Evolutionary conservation across 64 coral and sea anemone genomes (phyloP).

Genomic region (Hydrozoanthus tunicans): DNA sequence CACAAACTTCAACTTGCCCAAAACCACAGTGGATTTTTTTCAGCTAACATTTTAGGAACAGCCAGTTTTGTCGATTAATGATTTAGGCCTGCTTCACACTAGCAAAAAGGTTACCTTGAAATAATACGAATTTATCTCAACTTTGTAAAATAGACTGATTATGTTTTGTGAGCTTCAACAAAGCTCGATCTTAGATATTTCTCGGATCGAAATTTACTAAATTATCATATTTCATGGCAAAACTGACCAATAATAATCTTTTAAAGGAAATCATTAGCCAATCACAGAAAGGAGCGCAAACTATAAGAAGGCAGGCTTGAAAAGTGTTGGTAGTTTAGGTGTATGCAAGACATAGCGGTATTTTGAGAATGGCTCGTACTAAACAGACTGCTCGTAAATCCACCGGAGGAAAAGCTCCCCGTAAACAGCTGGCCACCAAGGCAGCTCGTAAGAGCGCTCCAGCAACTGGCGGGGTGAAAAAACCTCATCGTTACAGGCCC

Average conservation of each 20-base stretch:
- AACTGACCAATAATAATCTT: neutral
- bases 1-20: neutral
- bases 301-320: neutral
- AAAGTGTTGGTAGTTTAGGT: neutral
- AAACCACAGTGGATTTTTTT: neutral
- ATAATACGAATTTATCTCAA: neutral
- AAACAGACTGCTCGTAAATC: slow-evolving; percentile 77
- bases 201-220: neutral
- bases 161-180: neutral
- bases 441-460: slow-evolving; percentile 81
- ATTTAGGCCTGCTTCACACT: neutral
- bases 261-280: neutral
- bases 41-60: neutral
- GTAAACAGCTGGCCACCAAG: slow-evolving; percentile 71
- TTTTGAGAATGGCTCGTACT: slow-evolving; percentile 60
- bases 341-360: neutral
- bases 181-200: neutral
- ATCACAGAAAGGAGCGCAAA: slow-evolving; percentile 3
- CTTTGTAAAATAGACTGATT: neutral
- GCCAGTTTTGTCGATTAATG: neutral
- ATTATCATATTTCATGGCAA: neutral
- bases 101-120: neutral
- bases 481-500: slow-evolving; percentile 93
- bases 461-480: slow-evolving; percentile 79
- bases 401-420: slow-evolving; percentile 77